A percentile compares a stretch with the other conserved stretches of the same genome.
Conservation (phyloP, 2,888 invertebrate species). For the Macropis europaea region DNA sequence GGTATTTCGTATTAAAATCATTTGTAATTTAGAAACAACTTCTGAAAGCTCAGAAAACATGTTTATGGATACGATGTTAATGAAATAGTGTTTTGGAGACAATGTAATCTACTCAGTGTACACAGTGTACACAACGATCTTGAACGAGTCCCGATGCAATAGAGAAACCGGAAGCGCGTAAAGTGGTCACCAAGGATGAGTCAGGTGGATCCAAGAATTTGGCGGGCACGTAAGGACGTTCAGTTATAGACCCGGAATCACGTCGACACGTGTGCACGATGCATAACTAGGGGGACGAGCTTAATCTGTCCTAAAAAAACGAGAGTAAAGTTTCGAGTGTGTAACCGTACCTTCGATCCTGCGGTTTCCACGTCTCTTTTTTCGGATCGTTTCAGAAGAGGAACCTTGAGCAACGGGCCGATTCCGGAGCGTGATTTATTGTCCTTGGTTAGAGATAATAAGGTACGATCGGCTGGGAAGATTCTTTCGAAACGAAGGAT, state of each 20-base stretch:
- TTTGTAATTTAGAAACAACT: too few relatives aligned
- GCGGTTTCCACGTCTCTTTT: slow-evolving; percentile 62
- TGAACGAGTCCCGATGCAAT: neutral
- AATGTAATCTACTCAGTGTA: slow-evolving; percentile 22
- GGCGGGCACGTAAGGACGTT: slow-evolving; percentile 35
- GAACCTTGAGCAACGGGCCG: slow-evolving; percentile 57
- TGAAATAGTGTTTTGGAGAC: neutral
- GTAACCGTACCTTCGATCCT: slow-evolving; percentile 56
- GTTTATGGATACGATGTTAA: too few relatives aligned
- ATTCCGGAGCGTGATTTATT: slow-evolving; percentile 62
- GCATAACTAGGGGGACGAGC: slow-evolving; percentile 48
- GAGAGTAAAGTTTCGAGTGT: slow-evolving; percentile 56
- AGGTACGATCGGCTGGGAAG: slow-evolving; percentile 59
- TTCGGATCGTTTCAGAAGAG: slow-evolving; percentile 55
- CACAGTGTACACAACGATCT: neutral
- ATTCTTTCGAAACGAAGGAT: slow-evolving; percentile 59
- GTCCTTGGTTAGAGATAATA: slow-evolving; percentile 63
- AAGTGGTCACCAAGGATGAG: slow-evolving; percentile 29
- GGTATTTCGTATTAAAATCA: too few relatives aligned
- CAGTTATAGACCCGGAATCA: slow-evolving; percentile 45
- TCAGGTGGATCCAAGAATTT: slow-evolving; percentile 38
- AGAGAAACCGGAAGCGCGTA: slow-evolving; percentile 43
- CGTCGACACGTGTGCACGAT: slow-evolving; percentile 55
- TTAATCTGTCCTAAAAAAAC: slow-evolving; percentile 43
- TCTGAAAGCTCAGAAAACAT: too few relatives aligned